Base-by-base conservation (phyloP, 2,113 vertebrate species). In the Tricholaema leucomelas region DNA sequence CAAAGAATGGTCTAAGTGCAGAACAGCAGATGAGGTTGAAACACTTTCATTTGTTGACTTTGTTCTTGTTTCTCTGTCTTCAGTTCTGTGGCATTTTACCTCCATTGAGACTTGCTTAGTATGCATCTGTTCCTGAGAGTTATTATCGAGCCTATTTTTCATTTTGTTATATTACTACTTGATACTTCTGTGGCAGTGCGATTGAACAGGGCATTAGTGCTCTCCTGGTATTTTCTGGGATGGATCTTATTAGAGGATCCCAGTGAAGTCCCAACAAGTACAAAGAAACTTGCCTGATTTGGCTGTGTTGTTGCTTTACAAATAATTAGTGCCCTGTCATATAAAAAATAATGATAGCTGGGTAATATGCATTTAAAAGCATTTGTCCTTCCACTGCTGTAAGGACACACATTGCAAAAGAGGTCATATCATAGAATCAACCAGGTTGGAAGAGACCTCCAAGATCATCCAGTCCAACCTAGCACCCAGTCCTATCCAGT, bases 61-160 rank as follows among this genome's bases (percentile, higher is more conserved):
- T 92, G 59, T 91, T 95, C 74, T 78, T 86, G 35, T 91, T 96
- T 93, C 82, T 85, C 48, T 54, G 55, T 93, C 89, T 96, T 94
- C 40, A 72, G 92, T 89, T 85, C 88, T 58, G 65, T 84, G 84
- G 71, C 79, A 56, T 90, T 95, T 95, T 92, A 40, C 73, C 85
- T 92, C 86, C 85, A 24, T 33, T 79, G 88, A 82, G 87, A 87
- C 64, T 93, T 44, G 36, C 23, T 95, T 92, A 50, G 75, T 89
- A 95, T 90, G 84, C 92, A 79, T 88, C 86, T 21, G 77, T 80
- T 96, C 74, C 74, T 88, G 78, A 2, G 0, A 94, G 81, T 89
- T 93, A 92, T 93, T 91, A 94, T 88, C 88, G 71, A 80, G 78
- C 67, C 88, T 91, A 52, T 87, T 93, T 90, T 91, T 91, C 87